Conservation (phyloP, 1,140 invertebrate species). For the Hirudo medicinalis region DNA sequence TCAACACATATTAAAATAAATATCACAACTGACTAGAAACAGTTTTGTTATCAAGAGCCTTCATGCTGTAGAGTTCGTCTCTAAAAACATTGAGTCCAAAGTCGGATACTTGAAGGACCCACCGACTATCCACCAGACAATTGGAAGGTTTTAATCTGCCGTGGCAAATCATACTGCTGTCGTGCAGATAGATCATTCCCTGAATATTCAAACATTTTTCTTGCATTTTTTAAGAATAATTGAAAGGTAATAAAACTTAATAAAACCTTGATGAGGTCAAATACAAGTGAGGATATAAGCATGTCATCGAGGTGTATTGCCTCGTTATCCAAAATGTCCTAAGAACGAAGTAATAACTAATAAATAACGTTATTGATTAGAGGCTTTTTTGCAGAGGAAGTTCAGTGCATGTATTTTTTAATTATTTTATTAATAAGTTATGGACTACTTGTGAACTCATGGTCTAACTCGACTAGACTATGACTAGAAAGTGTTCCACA, state of each 20-base stretch:
- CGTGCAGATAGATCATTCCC: conserved; percentile 84
- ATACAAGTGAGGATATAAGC: conserved; percentile 30
- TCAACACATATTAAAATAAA: too few species aligned
- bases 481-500: too few species aligned
- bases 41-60: background rate
- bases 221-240: background rate
- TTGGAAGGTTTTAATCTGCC: conserved; percentile 90
- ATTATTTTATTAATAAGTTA: background rate
- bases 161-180: conserved; percentile 64
- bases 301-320: conserved; percentile 22
- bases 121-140: conserved; percentile 68
- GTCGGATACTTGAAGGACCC: conserved; percentile 91
- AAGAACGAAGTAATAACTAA: conserved; percentile 1
- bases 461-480: too few species aligned
- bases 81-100: conserved; percentile 60
- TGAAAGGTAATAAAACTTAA: conserved; percentile 36
- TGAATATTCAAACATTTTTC: conserved; percentile 31
- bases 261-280: conserved; percentile 40
- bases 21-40: background rate
- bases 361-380: background rate
- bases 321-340: conserved; percentile 23
- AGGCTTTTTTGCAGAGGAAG: too few species aligned
- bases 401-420: background rate
- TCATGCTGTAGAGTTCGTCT: conserved; percentile 11
- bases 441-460: too few species aligned